These are phyloP conservation scores for Leptinotarsa texana DNA, from an alignment of 1,140 invertebrate genomes.

Conservation along the genomic window DNA sequence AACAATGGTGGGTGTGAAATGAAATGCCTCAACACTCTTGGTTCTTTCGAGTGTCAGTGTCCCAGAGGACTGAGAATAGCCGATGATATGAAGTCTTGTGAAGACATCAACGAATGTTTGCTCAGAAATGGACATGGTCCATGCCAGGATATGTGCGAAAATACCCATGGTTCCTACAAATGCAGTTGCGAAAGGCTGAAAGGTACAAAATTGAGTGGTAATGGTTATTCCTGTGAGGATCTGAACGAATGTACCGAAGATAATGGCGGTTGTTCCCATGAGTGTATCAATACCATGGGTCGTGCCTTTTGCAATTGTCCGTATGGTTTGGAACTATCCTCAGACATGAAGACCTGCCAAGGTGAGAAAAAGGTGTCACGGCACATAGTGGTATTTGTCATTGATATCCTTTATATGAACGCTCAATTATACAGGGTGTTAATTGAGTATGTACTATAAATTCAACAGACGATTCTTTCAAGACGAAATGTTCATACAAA, in stretches of 20 bases:
- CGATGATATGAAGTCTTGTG: constrained; percentile 60
- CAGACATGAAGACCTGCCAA: constrained; percentile 41
- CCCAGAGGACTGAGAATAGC: constrained; percentile 70
- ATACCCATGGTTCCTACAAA: constrained; percentile 55
- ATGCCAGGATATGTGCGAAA: constrained; percentile 69
- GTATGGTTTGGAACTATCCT: constrained; percentile 39
- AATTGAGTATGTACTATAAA: too few relatives aligned
- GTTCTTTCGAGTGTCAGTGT: constrained; percentile 77
- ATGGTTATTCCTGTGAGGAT: constrained; percentile 58
- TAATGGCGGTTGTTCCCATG: constrained; percentile 40
- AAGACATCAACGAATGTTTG: constrained; percentile 81
- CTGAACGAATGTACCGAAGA: constrained; percentile 42
- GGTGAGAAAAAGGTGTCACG: constrained; percentile 20
- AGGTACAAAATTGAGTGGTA: constrained; percentile 54
- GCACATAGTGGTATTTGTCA: neutral
- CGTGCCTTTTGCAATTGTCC: constrained; percentile 42
- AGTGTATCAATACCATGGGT: constrained; percentile 39
- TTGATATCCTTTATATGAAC: too few relatives aligned
- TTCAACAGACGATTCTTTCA: too few relatives aligned
- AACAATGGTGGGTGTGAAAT: constrained; percentile 61
- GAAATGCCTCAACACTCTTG: constrained; percentile 70
- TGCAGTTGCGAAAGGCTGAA: constrained; percentile 57
- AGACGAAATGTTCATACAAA: too few relatives aligned
- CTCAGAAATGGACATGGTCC: constrained; percentile 71
- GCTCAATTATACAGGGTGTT: too few relatives aligned